Conservation (phyloP, 1,140 invertebrate species). For the Laodelphax striatellus region DNA sequence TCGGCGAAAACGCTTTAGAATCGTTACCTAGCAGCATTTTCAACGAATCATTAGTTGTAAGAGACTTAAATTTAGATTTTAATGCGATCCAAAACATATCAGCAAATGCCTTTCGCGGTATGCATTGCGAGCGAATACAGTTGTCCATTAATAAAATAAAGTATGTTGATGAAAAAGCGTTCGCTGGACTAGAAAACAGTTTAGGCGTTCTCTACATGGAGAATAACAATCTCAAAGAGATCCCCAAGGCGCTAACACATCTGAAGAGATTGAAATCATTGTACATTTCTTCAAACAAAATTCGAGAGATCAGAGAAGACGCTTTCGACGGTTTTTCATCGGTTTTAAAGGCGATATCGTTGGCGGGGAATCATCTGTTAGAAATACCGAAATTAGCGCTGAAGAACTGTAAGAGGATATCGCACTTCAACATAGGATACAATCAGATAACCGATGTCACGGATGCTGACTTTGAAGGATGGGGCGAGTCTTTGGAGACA, state of each 20-base stretch:
- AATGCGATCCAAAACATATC: constrained; percentile 56
- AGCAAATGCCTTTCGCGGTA: constrained; percentile 48
- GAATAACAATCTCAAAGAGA: constrained; percentile 54
- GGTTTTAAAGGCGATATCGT: constrained; percentile 59
- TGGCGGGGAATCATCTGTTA: constrained; percentile 67
- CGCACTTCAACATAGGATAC: constrained; percentile 77
- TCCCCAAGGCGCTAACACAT: constrained; percentile 53
- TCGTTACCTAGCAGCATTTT: constrained; percentile 42
- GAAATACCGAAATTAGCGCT: constrained; percentile 55
- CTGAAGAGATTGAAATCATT: constrained; percentile 58
- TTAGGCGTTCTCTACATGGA: constrained; percentile 76
- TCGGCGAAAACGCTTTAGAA: constrained; percentile 69
- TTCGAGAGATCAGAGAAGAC: constrained; percentile 39
- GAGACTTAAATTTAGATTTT: constrained; percentile 68
- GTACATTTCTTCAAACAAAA: constrained; percentile 69
- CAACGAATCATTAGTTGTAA: constrained; percentile 56
- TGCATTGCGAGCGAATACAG: constrained; percentile 59
- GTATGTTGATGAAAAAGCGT: constrained; percentile 52
- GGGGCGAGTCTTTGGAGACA: constrained; percentile 64
- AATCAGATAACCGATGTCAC: constrained; percentile 68
- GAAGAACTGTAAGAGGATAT: constrained; percentile 51
- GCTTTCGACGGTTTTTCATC: constrained; percentile 41
- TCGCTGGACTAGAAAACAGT: constrained; percentile 53
- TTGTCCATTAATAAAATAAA: constrained; percentile 64
- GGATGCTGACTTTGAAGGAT: constrained; percentile 59